phyloP scores from a whole-genome alignment of 2,888 invertebrate species.

The Cephus nigrinus region DNA sequence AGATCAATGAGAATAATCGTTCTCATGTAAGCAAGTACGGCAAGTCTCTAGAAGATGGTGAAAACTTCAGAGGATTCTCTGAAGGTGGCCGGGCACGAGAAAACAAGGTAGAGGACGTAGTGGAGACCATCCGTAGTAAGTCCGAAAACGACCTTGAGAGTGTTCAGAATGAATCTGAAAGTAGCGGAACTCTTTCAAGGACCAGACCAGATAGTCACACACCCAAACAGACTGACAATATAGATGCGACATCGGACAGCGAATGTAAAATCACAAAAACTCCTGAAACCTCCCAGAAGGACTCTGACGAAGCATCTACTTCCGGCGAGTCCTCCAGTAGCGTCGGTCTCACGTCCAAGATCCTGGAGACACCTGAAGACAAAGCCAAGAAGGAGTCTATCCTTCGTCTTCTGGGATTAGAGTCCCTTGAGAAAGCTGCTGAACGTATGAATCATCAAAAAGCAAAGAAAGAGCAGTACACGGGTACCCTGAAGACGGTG shows the following conservation, averaged over 20 bases:
- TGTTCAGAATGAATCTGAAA: slow-evolving; percentile 16
- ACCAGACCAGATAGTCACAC: slow-evolving; percentile 4
- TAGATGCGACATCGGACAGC: slow-evolving; percentile 27
- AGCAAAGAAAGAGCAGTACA: slow-evolving; percentile 75
- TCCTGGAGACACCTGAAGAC: slow-evolving; percentile 72
- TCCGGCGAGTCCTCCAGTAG: slow-evolving; percentile 60
- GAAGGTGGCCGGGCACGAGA: slow-evolving; percentile 33
- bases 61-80: slow-evolving; percentile 53
- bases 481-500: slow-evolving; percentile 86
- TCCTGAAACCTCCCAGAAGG: slow-evolving; percentile 45
- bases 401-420: slow-evolving; percentile 78
- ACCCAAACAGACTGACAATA: slow-evolving; percentile 24
- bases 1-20: slow-evolving; percentile 61
- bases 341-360: slow-evolving; percentile 47
- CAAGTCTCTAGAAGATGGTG: slow-evolving; percentile 34
- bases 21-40: slow-evolving; percentile 38
- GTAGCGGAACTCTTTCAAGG: slow-evolving; percentile 7
- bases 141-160: slow-evolving; percentile 57
- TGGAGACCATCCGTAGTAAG: slow-evolving; percentile 52
- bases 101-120: slow-evolving; percentile 29
- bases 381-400: slow-evolving; percentile 80
- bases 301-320: slow-evolving; percentile 58
- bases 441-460: slow-evolving; percentile 68
- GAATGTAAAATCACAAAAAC: slow-evolving; percentile 40
- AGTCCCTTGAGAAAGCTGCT: slow-evolving; percentile 78